phyloP scores from a whole-genome alignment of 2,113 vertebrate genomes.

The Chauna torquata region DNA sequence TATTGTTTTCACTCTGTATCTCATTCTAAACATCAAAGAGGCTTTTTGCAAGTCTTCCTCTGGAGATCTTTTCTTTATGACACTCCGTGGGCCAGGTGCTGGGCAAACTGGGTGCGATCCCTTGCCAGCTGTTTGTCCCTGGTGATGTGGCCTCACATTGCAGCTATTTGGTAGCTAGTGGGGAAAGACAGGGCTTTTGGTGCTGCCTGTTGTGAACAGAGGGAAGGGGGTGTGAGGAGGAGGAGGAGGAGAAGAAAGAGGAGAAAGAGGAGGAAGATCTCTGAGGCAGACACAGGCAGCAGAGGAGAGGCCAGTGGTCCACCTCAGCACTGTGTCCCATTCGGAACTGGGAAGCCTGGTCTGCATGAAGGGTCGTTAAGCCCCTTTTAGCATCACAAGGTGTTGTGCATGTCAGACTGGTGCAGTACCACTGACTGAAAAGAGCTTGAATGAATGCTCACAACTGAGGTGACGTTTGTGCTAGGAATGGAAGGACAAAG shows the following conservation, averaged over 20 bases:
- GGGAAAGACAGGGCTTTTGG: not conserved
- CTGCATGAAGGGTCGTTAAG: not conserved
- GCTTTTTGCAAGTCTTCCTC: not conserved
- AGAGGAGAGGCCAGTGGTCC: not conserved
- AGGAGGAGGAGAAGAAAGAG: not conserved
- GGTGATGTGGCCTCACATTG: rapidly evolving
- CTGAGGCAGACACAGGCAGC: not conserved
- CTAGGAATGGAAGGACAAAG: not conserved
- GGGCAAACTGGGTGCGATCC: not conserved
- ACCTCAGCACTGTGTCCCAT: rapidly evolving
- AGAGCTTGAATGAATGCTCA: not conserved
- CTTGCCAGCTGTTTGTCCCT: not conserved
- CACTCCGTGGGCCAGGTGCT: not conserved
- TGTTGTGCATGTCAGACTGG: rapidly evolving
- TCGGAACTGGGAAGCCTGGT: not conserved
- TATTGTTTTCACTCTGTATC: not conserved
- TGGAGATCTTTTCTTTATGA: not conserved
- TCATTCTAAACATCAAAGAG: not conserved
- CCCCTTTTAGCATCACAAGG: not conserved
- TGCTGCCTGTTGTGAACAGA: not conserved
- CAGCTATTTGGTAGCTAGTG: not conserved
- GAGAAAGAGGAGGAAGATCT: not conserved
- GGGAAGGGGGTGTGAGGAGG: not conserved
- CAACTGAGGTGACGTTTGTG: not conserved
- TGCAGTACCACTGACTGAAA: not conserved